Evolutionary conservation across 2,888 invertebrate species (phyloP).

Genomic region (Dicycla oo): DNA sequence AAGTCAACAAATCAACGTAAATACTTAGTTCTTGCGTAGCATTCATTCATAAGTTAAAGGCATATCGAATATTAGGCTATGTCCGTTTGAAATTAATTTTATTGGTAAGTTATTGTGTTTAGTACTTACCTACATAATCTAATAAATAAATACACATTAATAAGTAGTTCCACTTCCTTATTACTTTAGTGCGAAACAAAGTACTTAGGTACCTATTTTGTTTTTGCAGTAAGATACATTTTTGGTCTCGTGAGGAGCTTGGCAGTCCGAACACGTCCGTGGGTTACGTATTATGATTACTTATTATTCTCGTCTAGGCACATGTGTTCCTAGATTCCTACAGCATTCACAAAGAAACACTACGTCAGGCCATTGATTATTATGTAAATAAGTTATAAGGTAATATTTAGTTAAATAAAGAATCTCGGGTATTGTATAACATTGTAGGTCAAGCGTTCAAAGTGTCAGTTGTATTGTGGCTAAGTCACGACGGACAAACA

Average conservation of each 20-base stretch:
- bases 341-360: conserved; percentile 55
- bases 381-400: conserved; percentile 48
- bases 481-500: conserved; percentile 23
- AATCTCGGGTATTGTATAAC: conserved; percentile 37
- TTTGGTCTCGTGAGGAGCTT: conserved; percentile 50
- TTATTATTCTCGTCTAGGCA: conserved; percentile 52
- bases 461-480: conserved; percentile 18
- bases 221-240: conserved; percentile 48
- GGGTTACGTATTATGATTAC: conserved; percentile 49
- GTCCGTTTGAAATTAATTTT: conserved; percentile 14
- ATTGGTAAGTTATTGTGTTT: neutral
- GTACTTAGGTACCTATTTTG: too few species aligned
- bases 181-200: conserved; percentile 23
- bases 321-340: conserved; percentile 60
- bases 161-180: conserved; percentile 30
- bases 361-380: conserved; percentile 30
- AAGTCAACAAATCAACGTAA: conserved; percentile 59
- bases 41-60: conserved; percentile 51
- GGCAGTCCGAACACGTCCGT: conserved; percentile 48
- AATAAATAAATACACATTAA: conserved; percentile 17
- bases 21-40: conserved; percentile 38
- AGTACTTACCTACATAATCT: conserved; percentile 1
- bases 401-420: conserved; percentile 36
- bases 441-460: conserved; percentile 35
- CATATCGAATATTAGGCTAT: conserved; percentile 11